phyloP scores from a whole-genome alignment of 2,113 vertebrate species.

The Cyrtonyx montezumae region DNA sequence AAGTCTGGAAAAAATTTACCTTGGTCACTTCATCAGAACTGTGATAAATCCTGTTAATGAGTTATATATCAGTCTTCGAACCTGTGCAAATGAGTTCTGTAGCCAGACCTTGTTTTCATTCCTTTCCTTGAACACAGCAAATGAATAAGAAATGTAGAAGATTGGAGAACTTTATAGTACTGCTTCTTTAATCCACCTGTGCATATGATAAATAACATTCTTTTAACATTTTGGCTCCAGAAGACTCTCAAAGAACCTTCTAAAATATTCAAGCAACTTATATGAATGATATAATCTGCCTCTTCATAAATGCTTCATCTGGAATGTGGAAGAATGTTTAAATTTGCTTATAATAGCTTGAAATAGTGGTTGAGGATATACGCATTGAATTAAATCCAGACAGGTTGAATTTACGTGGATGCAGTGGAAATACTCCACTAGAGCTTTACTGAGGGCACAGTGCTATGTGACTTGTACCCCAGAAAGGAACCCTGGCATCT shows the following conservation, averaged over 20 bases:
- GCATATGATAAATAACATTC: not conserved
- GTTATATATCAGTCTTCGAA: constrained; percentile 32
- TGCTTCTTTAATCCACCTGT: not conserved
- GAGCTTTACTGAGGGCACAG: not conserved
- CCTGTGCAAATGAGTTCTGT: constrained; percentile 26
- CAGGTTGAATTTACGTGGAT: not conserved
- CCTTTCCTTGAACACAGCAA: not conserved
- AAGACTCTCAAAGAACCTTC: not conserved
- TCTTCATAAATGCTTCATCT: not conserved
- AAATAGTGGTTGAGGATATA: not conserved
- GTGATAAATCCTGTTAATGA: constrained; percentile 42
- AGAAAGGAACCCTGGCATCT: not conserved
- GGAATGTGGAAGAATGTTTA: not conserved
- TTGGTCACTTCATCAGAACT: not conserved
- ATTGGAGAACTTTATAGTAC: not conserved
- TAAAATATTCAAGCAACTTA: not conserved
- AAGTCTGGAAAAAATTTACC: not conserved
- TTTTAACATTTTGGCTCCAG: not conserved
- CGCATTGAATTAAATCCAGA: not conserved
- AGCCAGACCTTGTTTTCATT: not conserved
- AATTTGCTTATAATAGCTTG: not conserved
- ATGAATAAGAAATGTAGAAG: not conserved
- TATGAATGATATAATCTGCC: not conserved
- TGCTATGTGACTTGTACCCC: not conserved
- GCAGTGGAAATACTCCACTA: not conserved